Base-by-base conservation (phyloP, 2,797 vertebrate genomes). In the Meriones psammophilus region DNA sequence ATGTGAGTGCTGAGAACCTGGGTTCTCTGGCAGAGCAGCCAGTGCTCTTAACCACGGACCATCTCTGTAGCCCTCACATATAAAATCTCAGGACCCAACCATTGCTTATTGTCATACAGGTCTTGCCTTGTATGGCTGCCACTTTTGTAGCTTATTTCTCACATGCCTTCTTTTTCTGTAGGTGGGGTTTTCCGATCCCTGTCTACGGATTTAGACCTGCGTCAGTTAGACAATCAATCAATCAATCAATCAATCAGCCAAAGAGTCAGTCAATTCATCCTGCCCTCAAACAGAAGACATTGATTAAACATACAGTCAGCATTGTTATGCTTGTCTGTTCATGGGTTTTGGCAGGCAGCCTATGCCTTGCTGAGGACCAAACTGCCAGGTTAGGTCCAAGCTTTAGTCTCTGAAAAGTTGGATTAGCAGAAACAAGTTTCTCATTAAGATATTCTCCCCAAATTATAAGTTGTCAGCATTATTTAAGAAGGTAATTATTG, bases 401-500 rank as follows among this genome's bases (percentile, higher is more conserved):
- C 86, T 94, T 42, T 76, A 42, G 36, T 30, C 30, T 68, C 17
- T 64, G 26, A 62, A 26, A 66, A 86, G 26, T 8, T 89, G 58
- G 4, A 79, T 87, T 30, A 64, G 24, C 54, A 50, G 79, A 92
- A 95, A n/a, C 17, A 79, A 17, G 5, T 85, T 85, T 96, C 56
- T 89, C 30, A 69, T 69, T 60, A 95, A 46, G 95, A 79, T 84
- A 81, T 79, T 93, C 42, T 85, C 30, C 10, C 50, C 64, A 94
- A 94, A 79, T 91, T 84, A 62, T 58, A n/a, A 85, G 36, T 50
- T 92, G 15, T 88, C 60, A 56, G 30, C 0, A 46, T 86, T 84
- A 92, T 92, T 64, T 42, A 3, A 88, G 91, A 89, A 73, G 46
- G 12, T 8, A 15, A 79, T 80, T 94, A 42, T 80, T 42, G n/a